phyloP scores from a whole-genome alignment of 2,888 invertebrate species.

The Monoplex corrugatus region DNA sequence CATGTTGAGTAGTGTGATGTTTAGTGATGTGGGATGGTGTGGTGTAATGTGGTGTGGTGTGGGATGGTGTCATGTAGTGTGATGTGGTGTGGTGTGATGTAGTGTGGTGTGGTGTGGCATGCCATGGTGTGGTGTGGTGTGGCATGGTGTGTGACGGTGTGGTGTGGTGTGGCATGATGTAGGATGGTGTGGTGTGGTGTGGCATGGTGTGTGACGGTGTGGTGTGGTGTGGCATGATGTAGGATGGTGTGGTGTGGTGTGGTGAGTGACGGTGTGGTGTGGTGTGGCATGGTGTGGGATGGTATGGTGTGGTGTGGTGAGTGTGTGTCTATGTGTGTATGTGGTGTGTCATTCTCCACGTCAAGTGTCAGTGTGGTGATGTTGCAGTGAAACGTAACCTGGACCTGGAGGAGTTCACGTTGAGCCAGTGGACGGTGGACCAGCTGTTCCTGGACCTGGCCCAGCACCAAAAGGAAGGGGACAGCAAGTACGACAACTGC shows the following conservation, averaged over 20 bases:
- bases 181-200: no score
- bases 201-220: not conserved
- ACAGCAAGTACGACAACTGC: not conserved
- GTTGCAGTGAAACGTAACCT: slow-evolving; percentile 45
- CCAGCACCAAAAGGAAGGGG: slow-evolving; percentile 35
- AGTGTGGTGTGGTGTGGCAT: not conserved
- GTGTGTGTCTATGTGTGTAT: not conserved
- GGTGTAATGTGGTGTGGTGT: not conserved
- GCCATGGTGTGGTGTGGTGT: not conserved
- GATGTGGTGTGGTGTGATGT: not conserved
- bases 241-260: no score
- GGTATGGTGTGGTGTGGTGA: not conserved
- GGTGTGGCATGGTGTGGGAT: no score
- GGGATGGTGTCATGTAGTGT: not conserved
- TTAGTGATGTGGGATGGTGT: no score
- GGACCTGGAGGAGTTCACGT: slow-evolving; percentile 43
- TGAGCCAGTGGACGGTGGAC: slow-evolving; percentile 39
- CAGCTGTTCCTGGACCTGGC: slow-evolving; percentile 44
- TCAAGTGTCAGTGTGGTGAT: not conserved
- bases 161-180: not conserved
- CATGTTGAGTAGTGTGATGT: no score
- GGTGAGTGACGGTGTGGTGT: no score
- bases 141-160: slow-evolving; percentile 19
- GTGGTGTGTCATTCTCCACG: not conserved
- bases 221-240: no score